phyloP scores from a whole-genome alignment of 2,888 invertebrate species.

The Pandemis corylana region DNA sequence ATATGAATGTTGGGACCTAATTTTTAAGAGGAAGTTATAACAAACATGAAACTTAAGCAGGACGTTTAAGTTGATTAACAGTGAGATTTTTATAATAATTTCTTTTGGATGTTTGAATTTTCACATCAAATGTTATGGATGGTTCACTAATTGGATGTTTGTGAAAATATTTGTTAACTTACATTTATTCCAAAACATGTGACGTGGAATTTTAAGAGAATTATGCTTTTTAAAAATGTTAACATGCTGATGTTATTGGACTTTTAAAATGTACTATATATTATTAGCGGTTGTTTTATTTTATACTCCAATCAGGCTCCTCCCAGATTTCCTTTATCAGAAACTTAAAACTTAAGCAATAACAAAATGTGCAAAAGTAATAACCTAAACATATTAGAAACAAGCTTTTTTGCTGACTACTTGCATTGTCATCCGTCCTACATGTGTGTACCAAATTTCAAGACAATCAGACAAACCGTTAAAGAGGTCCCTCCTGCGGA shows the following conservation, averaged over 20 bases:
- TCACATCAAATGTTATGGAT: background rate
- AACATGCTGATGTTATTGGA: conserved; percentile 67
- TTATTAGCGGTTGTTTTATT: conserved; percentile 54
- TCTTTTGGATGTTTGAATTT: conserved; percentile 11
- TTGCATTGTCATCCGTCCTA: too few relatives aligned
- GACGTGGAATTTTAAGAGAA: conserved; percentile 54
- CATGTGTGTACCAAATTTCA: too few relatives aligned
- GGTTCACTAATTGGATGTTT: background rate
- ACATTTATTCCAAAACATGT: conserved; percentile 34
- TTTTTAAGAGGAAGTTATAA: conserved; percentile 39
- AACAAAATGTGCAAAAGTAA: too few relatives aligned
- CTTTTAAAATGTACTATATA: conserved; percentile 66
- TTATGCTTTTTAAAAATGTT: conserved; percentile 68
- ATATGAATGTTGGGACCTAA: conserved; percentile 54
- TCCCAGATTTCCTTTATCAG: too few relatives aligned
- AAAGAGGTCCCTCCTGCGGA: too few relatives aligned
- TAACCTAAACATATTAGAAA: too few relatives aligned
- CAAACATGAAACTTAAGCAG: conserved; percentile 28
- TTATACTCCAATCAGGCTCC: background rate
- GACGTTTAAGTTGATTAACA: conserved; percentile 40
- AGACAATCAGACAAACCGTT: too few relatives aligned
- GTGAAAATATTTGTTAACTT: background rate
- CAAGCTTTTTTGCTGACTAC: too few relatives aligned
- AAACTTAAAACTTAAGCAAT: too few relatives aligned
- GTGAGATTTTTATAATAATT: conserved; percentile 35